Evolutionary conservation across 2,113 vertebrate species (phyloP), one percentile per base, ranked within the genome.

Genomic region (Ochotona curzoniae): DNA sequence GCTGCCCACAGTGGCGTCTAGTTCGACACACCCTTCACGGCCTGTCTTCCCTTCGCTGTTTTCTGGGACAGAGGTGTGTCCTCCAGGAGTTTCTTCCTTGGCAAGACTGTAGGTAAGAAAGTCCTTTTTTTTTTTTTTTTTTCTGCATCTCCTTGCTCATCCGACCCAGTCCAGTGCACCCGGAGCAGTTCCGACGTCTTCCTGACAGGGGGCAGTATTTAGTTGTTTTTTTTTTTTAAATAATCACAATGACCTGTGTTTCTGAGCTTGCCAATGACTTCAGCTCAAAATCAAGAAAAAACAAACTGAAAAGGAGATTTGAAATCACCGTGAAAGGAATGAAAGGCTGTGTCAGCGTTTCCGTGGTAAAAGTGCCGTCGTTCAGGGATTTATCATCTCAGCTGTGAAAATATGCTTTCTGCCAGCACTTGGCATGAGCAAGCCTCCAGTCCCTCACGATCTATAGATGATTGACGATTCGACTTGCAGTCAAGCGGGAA

Each of bases 151-250:
- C 14, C 3, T 0, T 3, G 12, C 18, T 61, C 71, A n/a, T 74
- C 47, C 70, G 44, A 44, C 7, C 38, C 11, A 0, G 8, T n/a
- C 1, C 1, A 5, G 44, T 10, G 7, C 20, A 21, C 30, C 20
- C 35, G 78, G 66, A 79, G 30, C 92, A 96, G 66, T 98, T 83
- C 95, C 70, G 2, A 17, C 21, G 35, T 26, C 1, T 93, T 92
- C 95, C 97, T 91, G 97, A 89, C 95, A 98, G 98, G 95, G 98
- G 98, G 98, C 98, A 98, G 97, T 96, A 95, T 98, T 96, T 97
- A 80, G 76, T 95, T n/a, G n/a, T n/a, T n/a, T n/a, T n/a, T n/a
- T n/a, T 96, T 98, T 85, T 92, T 91, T 4, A 44, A 44, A 44
- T 44, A 44, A 96, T 94, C 25, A 0, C 32, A 1, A 28, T 1